Evolutionary conservation across 2,113 vertebrate genomes (phyloP).

Genomic region (Cyphomyrus discorhynchus): DNA sequence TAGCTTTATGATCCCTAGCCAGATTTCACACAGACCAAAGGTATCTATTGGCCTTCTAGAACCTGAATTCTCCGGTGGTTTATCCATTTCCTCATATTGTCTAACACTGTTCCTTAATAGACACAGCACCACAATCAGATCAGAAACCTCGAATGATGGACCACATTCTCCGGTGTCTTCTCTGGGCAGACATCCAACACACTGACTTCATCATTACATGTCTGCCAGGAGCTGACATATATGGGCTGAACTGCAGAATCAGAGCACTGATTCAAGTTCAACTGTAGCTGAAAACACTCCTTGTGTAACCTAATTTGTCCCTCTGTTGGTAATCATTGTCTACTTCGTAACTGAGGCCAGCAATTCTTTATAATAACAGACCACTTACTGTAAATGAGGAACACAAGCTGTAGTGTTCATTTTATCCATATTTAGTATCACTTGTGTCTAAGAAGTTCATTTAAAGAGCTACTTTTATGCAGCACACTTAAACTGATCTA

Average conservation of each 20-base stretch:
- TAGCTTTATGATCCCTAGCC: not conserved
- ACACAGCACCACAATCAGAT: not conserved
- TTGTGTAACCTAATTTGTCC: not conserved
- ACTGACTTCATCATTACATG: slow-evolving; percentile 12
- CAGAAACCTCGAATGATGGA: not conserved
- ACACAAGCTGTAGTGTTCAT: not conserved
- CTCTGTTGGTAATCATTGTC: not conserved
- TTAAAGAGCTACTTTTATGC: not conserved
- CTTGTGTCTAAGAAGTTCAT: not conserved
- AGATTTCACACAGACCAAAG: not conserved
- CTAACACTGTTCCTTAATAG: not conserved
- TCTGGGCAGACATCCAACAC: not conserved
- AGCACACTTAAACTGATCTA: not conserved
- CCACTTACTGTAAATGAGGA: not conserved
- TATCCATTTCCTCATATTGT: not conserved
- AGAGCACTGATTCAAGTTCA: slow-evolving; percentile 25
- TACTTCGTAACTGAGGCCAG: not conserved
- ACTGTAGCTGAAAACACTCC: slow-evolving; percentile 14
- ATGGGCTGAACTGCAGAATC: slow-evolving; percentile 16
- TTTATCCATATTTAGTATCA: not conserved
- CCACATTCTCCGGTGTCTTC: not conserved
- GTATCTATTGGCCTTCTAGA: not conserved
- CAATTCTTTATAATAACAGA: not conserved
- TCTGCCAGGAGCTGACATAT: not conserved
- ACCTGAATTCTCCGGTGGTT: not conserved